These are phyloP conservation scores for Halcyon chelicuti DNA, from an alignment of 2,797 vertebrate genomes.

Conservation along the genomic window DNA sequence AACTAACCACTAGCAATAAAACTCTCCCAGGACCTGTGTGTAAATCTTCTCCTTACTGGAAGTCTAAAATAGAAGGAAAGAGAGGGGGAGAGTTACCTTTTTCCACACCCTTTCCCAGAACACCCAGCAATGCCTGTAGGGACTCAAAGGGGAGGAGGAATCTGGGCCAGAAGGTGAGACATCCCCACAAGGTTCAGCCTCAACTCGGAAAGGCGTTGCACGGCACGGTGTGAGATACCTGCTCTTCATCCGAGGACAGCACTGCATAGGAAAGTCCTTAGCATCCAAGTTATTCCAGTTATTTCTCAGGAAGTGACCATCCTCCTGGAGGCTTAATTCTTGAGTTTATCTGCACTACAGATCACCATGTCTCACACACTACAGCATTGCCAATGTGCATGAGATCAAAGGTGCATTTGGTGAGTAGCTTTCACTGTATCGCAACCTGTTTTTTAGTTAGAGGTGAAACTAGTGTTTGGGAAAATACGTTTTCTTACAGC, in stretches of 20 bases:
- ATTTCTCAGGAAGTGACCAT: background rate
- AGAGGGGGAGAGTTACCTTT: background rate
- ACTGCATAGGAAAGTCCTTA: background rate
- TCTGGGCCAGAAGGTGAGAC: background rate
- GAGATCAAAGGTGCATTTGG: background rate
- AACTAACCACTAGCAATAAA: constrained; percentile 10
- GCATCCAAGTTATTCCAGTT: background rate
- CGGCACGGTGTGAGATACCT: background rate
- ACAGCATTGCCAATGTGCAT: background rate
- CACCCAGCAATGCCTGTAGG: rapidly evolving
- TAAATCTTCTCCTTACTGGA: constrained; percentile 44
- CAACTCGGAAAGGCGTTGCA: background rate
- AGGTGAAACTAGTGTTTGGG: background rate
- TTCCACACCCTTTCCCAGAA: background rate
- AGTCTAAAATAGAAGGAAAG: background rate
- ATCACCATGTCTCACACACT: background rate
- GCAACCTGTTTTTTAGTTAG: background rate
- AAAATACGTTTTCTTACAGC: background rate
- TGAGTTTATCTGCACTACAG: background rate
- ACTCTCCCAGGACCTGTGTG: background rate
- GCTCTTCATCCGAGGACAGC: background rate
- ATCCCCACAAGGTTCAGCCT: background rate
- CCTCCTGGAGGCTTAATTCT: background rate
- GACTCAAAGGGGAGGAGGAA: background rate
- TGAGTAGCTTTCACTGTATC: background rate